phyloP scores from a whole-genome alignment of 2,797 vertebrate species.

The Sebastes matsubarae region DNA sequence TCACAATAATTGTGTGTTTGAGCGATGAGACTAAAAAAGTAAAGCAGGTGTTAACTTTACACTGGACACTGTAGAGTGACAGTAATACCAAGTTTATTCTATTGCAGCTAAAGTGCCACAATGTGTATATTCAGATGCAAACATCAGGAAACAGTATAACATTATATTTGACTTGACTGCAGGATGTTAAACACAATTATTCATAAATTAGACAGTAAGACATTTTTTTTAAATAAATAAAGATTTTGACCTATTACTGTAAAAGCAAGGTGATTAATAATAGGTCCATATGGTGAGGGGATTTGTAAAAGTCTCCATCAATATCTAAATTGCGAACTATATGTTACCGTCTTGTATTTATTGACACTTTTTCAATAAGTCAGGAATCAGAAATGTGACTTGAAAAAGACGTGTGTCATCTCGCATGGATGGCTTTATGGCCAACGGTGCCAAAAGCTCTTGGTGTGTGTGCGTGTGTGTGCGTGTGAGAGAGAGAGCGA shows the following conservation, averaged over 20 bases:
- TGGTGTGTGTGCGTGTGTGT: not conserved
- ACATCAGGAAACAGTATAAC: not conserved
- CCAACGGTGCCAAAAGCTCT: slow-evolving; percentile 19
- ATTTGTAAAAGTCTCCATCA: not conserved
- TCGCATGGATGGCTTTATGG: not conserved
- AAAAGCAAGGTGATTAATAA: not conserved
- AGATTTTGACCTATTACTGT: not conserved
- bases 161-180: not conserved
- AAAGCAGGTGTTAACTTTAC: slow-evolving; percentile 9
- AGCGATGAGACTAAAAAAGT: not conserved
- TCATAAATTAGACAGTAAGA: slow-evolving; percentile 38
- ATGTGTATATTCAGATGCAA: not conserved
- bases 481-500: not conserved
- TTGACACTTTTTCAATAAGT: slow-evolving; percentile 5
- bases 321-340: not conserved
- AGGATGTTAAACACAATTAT: not conserved
- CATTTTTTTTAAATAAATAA: not conserved
- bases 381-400: slow-evolving; percentile 37
- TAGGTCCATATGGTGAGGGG: too few relatives aligned
- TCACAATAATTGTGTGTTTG: not conserved
- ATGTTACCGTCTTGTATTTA: not conserved
- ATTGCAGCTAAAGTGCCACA: not conserved
- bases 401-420: slow-evolving; percentile 26
- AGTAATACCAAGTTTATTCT: not conserved
- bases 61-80: not conserved